Evolutionary conservation across 2,797 vertebrate species (phyloP).

Genomic region (Capromys pilorides): DNA sequence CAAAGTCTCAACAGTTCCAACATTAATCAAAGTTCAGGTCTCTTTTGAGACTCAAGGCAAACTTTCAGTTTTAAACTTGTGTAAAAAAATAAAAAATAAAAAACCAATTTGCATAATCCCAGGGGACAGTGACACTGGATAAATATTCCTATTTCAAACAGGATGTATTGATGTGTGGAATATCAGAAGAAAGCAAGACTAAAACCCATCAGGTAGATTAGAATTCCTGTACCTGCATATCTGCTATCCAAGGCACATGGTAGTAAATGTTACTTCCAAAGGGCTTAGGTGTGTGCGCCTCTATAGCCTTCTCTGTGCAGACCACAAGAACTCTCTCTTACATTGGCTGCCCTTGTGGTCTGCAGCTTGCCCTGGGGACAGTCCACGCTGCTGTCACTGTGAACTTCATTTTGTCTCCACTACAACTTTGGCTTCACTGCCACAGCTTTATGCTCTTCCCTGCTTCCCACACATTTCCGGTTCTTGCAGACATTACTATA

Average conservation of each 20-base stretch:
- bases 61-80: not conserved
- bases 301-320: not conserved
- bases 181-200: not conserved
- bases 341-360: not conserved
- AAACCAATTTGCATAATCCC: not conserved
- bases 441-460: not conserved
- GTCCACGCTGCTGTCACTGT: not conserved
- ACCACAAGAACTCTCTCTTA: not conserved
- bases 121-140: not conserved
- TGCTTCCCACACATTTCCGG: not conserved
- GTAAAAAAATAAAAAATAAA: not conserved
- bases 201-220: not conserved
- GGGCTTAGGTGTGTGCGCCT: not conserved
- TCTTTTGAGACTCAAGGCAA: not conserved
- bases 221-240: not conserved
- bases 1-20: not conserved
- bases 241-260: not conserved
- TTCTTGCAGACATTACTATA: not conserved
- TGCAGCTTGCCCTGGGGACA: not conserved
- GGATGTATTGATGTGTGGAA: not conserved
- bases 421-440: not conserved
- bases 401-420: not conserved
- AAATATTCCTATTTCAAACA: not conserved
- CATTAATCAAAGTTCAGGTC: not conserved
- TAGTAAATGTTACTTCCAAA: not conserved